Percentiles rank a stretch among this genome's conserved stretches.
phyloP scores from a whole-genome alignment of 2,888 invertebrate genomes.

The Minunthozetes semirufus region DNA sequence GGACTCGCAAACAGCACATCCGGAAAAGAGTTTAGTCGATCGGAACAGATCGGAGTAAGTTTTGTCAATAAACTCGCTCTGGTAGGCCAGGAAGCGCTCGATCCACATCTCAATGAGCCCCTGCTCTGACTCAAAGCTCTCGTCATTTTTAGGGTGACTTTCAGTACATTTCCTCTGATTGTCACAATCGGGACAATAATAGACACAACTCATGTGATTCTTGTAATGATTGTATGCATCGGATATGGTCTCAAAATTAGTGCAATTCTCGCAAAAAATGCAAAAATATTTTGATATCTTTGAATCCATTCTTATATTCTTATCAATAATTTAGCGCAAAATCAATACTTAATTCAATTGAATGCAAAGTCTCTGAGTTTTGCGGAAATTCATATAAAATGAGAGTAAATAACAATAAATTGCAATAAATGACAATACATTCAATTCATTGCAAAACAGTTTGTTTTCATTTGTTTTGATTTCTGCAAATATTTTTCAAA shows the following conservation, averaged over 20 bases:
- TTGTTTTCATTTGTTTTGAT: no score
- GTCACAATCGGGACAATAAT: neutral
- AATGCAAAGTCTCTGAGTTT: neutral
- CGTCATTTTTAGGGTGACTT: neutral
- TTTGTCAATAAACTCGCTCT: slow-evolving; percentile 12
- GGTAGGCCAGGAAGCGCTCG: slow-evolving; percentile 18
- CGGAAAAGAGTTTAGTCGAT: neutral
- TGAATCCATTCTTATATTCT: neutral
- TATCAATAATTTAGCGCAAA: neutral
- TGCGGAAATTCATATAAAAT: no score
- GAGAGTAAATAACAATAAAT: no score
- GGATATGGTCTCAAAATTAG: neutral
- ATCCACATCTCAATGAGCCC: slow-evolving; percentile 22
- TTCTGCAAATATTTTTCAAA: no score
- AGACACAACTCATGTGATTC: neutral
- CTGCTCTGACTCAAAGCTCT: neutral
- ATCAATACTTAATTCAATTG: neutral
- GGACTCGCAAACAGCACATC: neutral
- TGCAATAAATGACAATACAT: no score
- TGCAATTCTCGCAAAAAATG: slow-evolving; percentile 19
- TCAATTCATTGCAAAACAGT: no score
- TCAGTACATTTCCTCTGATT: neutral
- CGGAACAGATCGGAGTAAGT: neutral
- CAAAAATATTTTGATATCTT: slow-evolving; percentile 3
- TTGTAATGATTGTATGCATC: slow-evolving; percentile 16